These are phyloP conservation scores for Dermochelys coriacea DNA, from an alignment of 2,797 vertebrate species.

Conservation along the genomic window DNA sequence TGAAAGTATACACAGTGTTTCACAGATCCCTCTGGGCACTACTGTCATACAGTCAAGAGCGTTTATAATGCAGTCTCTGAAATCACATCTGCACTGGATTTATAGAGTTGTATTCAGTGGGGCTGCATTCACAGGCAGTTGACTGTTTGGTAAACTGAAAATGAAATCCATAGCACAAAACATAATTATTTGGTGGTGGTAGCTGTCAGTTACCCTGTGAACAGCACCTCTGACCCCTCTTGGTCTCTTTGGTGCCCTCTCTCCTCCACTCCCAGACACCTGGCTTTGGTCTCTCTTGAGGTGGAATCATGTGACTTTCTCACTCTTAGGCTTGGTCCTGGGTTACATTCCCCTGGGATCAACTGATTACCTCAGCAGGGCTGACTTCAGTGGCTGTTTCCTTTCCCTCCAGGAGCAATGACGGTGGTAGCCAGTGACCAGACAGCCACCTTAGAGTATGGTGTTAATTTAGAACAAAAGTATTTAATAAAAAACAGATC, in stretches of 20 bases:
- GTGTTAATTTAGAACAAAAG: background rate
- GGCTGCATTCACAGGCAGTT: background rate
- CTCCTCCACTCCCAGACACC: background rate
- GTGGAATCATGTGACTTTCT: no score
- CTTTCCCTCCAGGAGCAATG: background rate
- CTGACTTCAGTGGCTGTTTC: background rate
- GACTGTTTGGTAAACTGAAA: background rate
- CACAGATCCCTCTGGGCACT: conserved; percentile 54
- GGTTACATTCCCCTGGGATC: background rate
- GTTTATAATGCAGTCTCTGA: conserved; percentile 5
- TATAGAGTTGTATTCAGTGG: background rate
- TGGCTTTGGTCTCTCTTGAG: background rate
- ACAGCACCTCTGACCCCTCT: background rate
- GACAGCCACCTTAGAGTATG: no score
- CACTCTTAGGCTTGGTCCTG: background rate
- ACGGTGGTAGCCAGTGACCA: background rate
- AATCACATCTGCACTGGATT: conserved; percentile 49
- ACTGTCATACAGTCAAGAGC: conserved; percentile 26
- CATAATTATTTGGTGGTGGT: background rate
- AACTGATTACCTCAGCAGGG: background rate
- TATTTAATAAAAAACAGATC: background rate
- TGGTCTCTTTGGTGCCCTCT: background rate
- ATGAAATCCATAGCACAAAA: background rate
- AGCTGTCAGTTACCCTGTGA: background rate
- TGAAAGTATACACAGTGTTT: background rate